phyloP scores from a whole-genome alignment of 2,797 vertebrate species.

The Threskiornis aethiopicus region DNA sequence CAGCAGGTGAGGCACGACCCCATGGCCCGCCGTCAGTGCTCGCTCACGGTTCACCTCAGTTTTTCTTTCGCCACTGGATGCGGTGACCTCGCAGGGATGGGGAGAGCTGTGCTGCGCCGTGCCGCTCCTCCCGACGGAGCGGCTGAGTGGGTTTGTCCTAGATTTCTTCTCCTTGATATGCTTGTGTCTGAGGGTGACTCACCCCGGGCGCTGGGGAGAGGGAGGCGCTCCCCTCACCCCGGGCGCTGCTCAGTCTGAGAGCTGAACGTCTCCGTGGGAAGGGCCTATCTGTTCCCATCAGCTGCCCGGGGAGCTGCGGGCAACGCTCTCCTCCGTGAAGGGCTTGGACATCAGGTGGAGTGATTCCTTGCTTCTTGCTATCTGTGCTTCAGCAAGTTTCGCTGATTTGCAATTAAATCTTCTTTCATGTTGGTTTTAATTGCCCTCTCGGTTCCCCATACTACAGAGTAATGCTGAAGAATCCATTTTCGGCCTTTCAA shows the following conservation, averaged over 20 bases:
- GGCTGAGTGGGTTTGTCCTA: neutral
- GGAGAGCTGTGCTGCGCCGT: neutral
- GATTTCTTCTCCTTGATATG: neutral
- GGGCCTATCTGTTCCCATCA: neutral
- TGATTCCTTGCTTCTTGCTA: neutral
- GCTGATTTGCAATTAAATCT: neutral
- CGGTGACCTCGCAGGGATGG: neutral
- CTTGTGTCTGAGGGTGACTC: neutral
- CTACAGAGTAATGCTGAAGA: neutral
- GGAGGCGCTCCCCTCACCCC: neutral
- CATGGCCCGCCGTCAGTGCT: rapidly evolving
- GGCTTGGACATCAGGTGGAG: neutral
- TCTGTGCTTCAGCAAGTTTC: neutral
- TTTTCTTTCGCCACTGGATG: neutral
- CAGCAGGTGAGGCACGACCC: rapidly evolving
- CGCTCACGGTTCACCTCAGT: rapidly evolving
- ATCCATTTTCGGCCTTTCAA: neutral
- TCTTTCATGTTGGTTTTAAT: slow-evolving; percentile 7
- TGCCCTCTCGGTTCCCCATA: neutral
- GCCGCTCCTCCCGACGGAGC: neutral
- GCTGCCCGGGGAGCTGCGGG: neutral
- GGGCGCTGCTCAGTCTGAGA: neutral
- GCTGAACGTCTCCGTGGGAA: neutral
- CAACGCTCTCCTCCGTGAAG: neutral
- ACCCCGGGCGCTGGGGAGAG: neutral